Evolutionary conservation across 2,888 invertebrate genomes (phyloP).

Genomic region (Corythucha ciliata): DNA sequence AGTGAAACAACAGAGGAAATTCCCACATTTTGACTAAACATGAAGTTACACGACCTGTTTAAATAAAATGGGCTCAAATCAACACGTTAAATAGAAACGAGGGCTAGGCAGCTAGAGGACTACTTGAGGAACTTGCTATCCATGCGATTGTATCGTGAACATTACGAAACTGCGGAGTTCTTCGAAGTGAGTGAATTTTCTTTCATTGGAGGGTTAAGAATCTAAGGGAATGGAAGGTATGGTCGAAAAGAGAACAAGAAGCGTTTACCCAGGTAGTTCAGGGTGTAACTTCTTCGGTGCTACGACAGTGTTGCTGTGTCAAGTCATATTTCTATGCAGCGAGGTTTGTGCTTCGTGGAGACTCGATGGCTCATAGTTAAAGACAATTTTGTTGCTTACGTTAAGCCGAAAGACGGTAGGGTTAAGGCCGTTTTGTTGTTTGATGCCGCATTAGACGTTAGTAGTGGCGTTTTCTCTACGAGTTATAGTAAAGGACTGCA

Average conservation of each 20-base stretch:
- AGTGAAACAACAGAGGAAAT: too few species aligned
- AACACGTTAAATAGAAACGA: constrained; percentile 58
- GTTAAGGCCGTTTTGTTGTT: constrained; percentile 79
- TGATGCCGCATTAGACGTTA: constrained; percentile 71
- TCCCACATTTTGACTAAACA: too few species aligned
- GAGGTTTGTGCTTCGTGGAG: constrained; percentile 75
- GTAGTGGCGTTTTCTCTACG: constrained; percentile 70
- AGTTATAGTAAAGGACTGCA: constrained; percentile 80
- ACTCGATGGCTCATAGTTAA: constrained; percentile 86
- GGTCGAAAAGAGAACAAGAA: constrained; percentile 81
- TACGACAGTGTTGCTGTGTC: too few species aligned
- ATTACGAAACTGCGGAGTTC: constrained; percentile 86
- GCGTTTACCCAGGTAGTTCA: constrained; percentile 65
- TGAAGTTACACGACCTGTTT: too few species aligned
- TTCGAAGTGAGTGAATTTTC: constrained; percentile 87
- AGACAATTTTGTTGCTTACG: constrained; percentile 88
- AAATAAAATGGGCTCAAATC: too few species aligned
- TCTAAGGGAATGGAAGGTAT: constrained; percentile 87
- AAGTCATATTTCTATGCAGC: constrained; percentile 62
- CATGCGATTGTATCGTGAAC: constrained; percentile 79
- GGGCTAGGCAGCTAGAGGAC: constrained; percentile 76
- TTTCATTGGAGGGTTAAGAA: constrained; percentile 78
- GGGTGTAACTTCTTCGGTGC: constrained; percentile 75
- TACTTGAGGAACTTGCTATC: constrained; percentile 81
- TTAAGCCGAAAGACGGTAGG: constrained; percentile 71